Base-by-base conservation (phyloP, 2,797 vertebrate species). In the Myoxocephalus aenaeus region DNA sequence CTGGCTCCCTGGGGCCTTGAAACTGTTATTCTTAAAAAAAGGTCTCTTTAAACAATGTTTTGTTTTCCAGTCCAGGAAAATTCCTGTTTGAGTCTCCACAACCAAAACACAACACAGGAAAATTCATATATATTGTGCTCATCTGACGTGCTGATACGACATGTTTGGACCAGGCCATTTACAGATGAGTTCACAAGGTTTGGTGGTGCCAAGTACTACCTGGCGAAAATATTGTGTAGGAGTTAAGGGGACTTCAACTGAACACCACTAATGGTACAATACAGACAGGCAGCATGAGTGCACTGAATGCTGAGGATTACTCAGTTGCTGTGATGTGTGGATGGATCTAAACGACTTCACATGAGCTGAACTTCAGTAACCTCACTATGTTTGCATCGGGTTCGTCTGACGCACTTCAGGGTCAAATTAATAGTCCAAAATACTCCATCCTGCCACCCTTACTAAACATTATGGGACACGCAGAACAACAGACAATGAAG, bases 271-370 rank as follows among this genome's bases (percentile, higher is more conserved):
- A 44, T 54, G 63, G 38, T 32, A 38, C 70, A 80, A 68, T 25
- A 64, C 40, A 56, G 48, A 69, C 51, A 61, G 61, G 57, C 53
- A 72, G 89, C 92, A 87, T 87, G 92, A 88, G 74, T 78, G 85
- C 81, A 76, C 76, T 70, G 81, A 81, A 75, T 86, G 83, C 86
- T 87, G 76, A 86, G 69, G 72, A 48, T 58, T 46, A 25, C 83
- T 85, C 73, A 44, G 57, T 78, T 90, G 86, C 77, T 81, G 82
- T 90, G 89, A 81, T 48, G 85, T 86, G 85, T 84, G 82, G 48
- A 79, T 76, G 62, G 63, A 77, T 74, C 86, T 14, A 75, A 73
- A 82, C 48, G 22, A 50, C 73, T 81, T 44, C 7, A 17, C 70
- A 20, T 59, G 29, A 75, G 62, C 44, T 53, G 44, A 79, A 79